These are phyloP conservation scores for Microtus montanus DNA, from an alignment of 2,113 vertebrate species.

Conservation along the genomic window DNA sequence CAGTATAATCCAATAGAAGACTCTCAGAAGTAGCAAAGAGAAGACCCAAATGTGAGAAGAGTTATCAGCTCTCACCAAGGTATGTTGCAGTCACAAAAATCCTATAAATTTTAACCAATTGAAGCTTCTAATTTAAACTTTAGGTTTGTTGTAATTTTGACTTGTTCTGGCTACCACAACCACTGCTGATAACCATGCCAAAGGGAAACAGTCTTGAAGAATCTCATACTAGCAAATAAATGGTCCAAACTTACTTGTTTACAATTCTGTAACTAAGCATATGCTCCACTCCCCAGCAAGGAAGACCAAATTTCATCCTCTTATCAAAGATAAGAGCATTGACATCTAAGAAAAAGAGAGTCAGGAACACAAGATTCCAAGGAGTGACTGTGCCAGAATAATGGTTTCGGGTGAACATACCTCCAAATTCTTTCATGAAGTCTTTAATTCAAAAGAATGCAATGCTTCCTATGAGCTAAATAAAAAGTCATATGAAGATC, in stretches of 20 bases:
- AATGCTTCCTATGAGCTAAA: neutral
- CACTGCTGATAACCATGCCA: neutral
- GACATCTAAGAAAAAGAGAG: neutral
- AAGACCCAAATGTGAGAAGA: neutral
- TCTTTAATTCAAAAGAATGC: neutral
- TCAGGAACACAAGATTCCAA: neutral
- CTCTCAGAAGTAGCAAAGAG: neutral
- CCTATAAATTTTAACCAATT: neutral
- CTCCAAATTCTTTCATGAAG: neutral
- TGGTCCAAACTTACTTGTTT: neutral
- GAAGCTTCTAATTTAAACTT: neutral
- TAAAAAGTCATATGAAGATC: neutral
- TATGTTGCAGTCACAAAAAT: neutral
- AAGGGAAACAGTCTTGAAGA: neutral
- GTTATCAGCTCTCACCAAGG: neutral
- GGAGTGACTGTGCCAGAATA: neutral
- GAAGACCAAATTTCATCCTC: neutral
- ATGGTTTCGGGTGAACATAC: neutral
- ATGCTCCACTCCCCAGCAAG: accelerated
- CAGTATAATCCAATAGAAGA: neutral
- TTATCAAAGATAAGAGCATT: neutral
- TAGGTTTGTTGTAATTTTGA: neutral
- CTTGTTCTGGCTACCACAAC: neutral
- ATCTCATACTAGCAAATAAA: neutral
- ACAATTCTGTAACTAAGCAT: neutral